Evolutionary conservation across 1,140 invertebrate species (phyloP), one percentile per base, ranked within the genome.

Genomic region (Drosophila ananassae): DNA sequence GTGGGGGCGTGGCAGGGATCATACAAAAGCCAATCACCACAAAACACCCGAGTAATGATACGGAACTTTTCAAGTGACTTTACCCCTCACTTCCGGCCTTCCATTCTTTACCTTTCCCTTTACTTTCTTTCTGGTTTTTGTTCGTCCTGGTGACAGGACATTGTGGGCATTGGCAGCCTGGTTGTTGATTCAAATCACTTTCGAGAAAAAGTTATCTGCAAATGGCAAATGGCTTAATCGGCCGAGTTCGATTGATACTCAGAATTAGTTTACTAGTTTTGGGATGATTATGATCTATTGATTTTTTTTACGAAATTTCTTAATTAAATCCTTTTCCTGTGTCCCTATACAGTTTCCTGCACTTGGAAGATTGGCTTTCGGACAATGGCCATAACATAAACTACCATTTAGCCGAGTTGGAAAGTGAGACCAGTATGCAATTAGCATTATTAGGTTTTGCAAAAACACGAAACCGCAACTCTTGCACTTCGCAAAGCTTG

Each of bases 21-120:
- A 67, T 39, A 62, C 66, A 54, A 64, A 82, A 80, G 75, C 71
- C 82, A 87, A 87, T 87, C 83, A 82, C 74, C 83, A 89, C 82
- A 87, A 87, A 87, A 89, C 62, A 87, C 59, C 64, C 66, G 74
- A 72, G 69, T 82, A 87, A 87, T 87, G 75, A 79, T 72, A 79
- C 78, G 59, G 66, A 89, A 87, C 78, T 82, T 72, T 68, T 73
- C 74, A 82, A 89, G 78, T 79, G 78, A 62, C 78, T 61, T 75
- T 85, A 57, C 62, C 72, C 54, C 17, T 25, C 50, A 41, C 51
- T 63, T 54, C 50, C 30, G 61, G 12, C 17, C 25, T 28, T 1
- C 25, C 25, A 28, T 28, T 28, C n/a, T 53, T 28, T 22, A 13
- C 61, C 24, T 47, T 28, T 22, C 41, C 61, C 24, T 47, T 52